phyloP scores from a whole-genome alignment of 2,113 vertebrate genomes.

The Solenodon paradoxus region DNA sequence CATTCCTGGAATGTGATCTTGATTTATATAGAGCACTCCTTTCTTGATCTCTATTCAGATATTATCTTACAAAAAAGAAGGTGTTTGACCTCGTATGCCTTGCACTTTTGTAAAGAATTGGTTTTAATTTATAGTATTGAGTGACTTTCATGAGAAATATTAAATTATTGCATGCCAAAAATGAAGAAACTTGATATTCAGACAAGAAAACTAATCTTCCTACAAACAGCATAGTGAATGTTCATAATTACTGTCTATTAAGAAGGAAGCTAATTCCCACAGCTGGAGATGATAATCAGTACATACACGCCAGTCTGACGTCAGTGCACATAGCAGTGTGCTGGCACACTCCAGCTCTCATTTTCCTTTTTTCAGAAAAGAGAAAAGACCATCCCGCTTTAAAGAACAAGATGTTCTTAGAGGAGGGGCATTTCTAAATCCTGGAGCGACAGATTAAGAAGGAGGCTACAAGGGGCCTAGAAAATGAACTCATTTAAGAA shows the following conservation, averaged over 20 bases:
- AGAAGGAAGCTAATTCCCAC: slow-evolving; percentile 35
- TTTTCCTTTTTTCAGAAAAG: slow-evolving; percentile 14
- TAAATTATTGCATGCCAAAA: slow-evolving; percentile 69
- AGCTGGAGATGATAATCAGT: slow-evolving; percentile 66
- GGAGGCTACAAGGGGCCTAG: neutral
- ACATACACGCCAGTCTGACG: slow-evolving; percentile 6
- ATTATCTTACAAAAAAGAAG: slow-evolving; percentile 22
- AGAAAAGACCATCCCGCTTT: neutral
- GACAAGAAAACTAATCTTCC: slow-evolving; percentile 73
- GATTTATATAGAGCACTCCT: neutral
- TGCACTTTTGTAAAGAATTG: slow-evolving; percentile 42
- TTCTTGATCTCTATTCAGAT: neutral
- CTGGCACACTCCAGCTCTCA: slow-evolving; percentile 36
- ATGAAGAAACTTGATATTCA: slow-evolving; percentile 66
- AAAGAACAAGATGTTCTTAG: neutral
- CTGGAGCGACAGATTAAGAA: neutral
- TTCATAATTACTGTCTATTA: slow-evolving; percentile 61
- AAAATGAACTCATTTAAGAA: neutral
- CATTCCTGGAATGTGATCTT: neutral
- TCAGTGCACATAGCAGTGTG: slow-evolving; percentile 12
- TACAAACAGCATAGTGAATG: slow-evolving; percentile 50
- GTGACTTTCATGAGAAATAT: slow-evolving; percentile 71
- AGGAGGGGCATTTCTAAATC: neutral
- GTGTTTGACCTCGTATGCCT: slow-evolving; percentile 40
- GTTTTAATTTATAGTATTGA: slow-evolving; percentile 58